Conservation (phyloP, 1,140 invertebrate species). For the Drosophila sechellia region DNA sequence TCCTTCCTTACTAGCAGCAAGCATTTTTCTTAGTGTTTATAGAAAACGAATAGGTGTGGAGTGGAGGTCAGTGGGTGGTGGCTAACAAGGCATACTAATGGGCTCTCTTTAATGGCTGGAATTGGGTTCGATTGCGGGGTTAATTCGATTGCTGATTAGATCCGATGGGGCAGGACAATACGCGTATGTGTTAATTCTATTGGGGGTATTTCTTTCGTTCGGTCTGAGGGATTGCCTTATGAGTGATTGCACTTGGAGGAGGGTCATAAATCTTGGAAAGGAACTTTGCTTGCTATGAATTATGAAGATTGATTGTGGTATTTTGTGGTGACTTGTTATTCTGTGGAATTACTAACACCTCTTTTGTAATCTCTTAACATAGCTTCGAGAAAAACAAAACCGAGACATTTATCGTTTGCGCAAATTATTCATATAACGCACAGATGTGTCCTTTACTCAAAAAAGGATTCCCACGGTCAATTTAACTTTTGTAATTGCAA, state of each 20-base stretch:
- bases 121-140: conserved; percentile 48
- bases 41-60: not conserved
- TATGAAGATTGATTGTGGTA: conserved; percentile 44
- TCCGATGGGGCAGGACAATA: conserved; percentile 38
- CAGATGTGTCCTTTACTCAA: not conserved
- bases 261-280: conserved; percentile 41
- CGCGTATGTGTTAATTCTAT: conserved; percentile 49
- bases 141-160: conserved; percentile 52
- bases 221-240: conserved; percentile 35
- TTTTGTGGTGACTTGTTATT: conserved; percentile 47
- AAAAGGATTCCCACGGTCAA: not conserved
- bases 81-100: conserved; percentile 46
- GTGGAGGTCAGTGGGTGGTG: conserved; percentile 35
- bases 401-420: conserved; percentile 1
- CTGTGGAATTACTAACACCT: conserved; percentile 38
- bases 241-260: conserved; percentile 40
- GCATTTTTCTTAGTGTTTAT: not conserved
- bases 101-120: conserved; percentile 41
- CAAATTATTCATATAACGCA: not conserved
- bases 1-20: too few species aligned
- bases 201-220: conserved; percentile 31
- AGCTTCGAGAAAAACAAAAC: not conserved
- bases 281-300: conserved; percentile 30
- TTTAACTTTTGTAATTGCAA: not conserved
- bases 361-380: conserved; percentile 28